A percentile compares a stretch with the other conserved stretches of the same genome.
Evolutionary conservation across 2,797 vertebrate genomes (phyloP).

Genomic region (Trachops cirrhosus): DNA sequence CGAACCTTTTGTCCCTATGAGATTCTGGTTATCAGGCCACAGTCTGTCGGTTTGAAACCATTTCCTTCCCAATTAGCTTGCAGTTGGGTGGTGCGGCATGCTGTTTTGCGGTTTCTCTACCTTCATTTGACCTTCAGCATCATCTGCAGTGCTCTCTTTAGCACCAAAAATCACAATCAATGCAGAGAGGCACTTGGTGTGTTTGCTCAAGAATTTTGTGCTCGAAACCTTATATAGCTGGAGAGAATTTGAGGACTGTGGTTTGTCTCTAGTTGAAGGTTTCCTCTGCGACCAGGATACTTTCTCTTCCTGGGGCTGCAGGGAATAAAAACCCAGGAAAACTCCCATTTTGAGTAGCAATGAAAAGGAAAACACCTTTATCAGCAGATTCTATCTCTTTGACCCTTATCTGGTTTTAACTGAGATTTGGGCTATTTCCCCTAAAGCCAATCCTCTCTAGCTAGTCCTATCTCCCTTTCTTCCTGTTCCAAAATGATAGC

Average conservation of each 20-base stretch:
- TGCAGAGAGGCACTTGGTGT: constrained; percentile 41
- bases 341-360: background rate
- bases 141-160: constrained; percentile 62
- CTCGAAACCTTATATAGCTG: constrained; percentile 43
- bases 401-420: constrained; percentile 48
- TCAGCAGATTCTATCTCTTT: constrained; percentile 35
- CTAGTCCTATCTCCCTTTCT: constrained; percentile 12
- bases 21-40: constrained; percentile 65
- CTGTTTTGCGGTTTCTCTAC: constrained; percentile 64
- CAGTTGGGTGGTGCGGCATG: constrained; percentile 56
- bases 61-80: constrained; percentile 74
- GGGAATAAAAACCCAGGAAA: constrained; percentile 17
- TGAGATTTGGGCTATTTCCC: constrained; percentile 35
- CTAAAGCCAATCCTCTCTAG: constrained; percentile 41
- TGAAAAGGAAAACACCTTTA: constrained; percentile 42
- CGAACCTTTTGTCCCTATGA: constrained; percentile 59
- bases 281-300: background rate
- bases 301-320: constrained; percentile 19
- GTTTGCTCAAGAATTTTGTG: constrained; percentile 41
- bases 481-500: constrained; percentile 20
- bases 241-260: background rate
- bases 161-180: constrained; percentile 64
- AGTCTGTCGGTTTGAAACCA: constrained; percentile 62
- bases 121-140: constrained; percentile 75
- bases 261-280: constrained; percentile 41